Base-by-base conservation (phyloP, 2,113 vertebrate genomes). In the Scortum barcoo region DNA sequence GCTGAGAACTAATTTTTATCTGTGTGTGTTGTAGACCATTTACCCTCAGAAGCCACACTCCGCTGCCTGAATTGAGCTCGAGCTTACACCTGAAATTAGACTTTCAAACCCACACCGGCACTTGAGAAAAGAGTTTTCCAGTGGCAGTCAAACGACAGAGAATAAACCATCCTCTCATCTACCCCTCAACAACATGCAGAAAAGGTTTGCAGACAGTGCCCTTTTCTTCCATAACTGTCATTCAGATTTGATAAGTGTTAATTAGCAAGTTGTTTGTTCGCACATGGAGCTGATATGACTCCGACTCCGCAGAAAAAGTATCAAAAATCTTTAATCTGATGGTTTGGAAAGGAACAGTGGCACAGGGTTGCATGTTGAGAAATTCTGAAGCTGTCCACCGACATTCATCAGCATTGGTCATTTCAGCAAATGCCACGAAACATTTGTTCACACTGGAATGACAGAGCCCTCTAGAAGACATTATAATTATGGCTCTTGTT, bases 1-100 rank as follows among this genome's bases (percentile, higher is more conserved):
- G 61, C 81, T 76, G 72, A 80, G 58, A 84, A 75, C 68, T 60
- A 48, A 80, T 87, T 84, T 83, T 72, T 80, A 87, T 70, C 44
- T 57, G 86, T 70, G 65, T 46, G 68, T 70, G 72, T 28, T 56
- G 26, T 12, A 53, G 40, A 82, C 61, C 53, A 69, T 40, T 67
- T n/a, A 63, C 73, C 67, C 58, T 75, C 63, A 83, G 51, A 77
- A 79, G 62, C 42, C 46, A 63, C 82, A 80, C 51, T 80, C 63
- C 22, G 57, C 51, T 46, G 72, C 57, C 57, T 79, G 71, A 75
- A 72, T n/a, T 57, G 20, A 85, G 62, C 26, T 73, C 16, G 1
- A 63, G 62, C 51, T 78, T 54, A 68, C 48, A 58, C 65, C 60
- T 78, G 69, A 75, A 79, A 83, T 33, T 36, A 65, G 26, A 80